These are phyloP conservation scores for Liodrosophila aerea DNA, from an alignment of 2,888 invertebrate species.

Conservation along the genomic window DNA sequence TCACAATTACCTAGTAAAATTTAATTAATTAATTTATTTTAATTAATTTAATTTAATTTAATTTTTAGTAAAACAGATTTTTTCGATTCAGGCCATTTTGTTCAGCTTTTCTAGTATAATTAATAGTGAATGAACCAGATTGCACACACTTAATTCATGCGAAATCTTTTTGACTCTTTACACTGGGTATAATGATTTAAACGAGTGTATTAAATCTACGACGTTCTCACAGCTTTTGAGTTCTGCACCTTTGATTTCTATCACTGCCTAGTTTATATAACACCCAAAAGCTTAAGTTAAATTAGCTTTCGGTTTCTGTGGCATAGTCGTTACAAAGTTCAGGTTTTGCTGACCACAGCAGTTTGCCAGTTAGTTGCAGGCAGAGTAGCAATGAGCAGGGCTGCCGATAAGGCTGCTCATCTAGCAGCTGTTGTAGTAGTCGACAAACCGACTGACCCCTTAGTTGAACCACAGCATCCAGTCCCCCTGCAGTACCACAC, in stretches of 20 bases:
- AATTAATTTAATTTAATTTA: no score
- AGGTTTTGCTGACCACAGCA: conserved; percentile 18
- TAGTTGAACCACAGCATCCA: conserved; percentile 32
- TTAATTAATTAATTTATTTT: no score
- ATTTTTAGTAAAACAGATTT: no score
- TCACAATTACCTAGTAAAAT: no score
- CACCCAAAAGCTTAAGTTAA: conserved; percentile 21
- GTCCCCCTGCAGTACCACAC: background rate
- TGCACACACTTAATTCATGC: no score
- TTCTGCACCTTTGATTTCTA: background rate
- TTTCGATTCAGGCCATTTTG: no score
- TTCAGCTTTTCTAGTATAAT: no score
- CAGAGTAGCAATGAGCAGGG: background rate
- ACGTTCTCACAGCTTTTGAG: background rate
- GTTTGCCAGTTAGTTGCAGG: conserved; percentile 40
- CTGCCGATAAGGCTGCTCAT: conserved; percentile 34
- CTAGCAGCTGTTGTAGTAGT: conserved; percentile 36
- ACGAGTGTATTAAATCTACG: background rate
- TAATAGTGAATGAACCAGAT: no score
- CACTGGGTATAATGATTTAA: no score
- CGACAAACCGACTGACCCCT: conserved; percentile 51
- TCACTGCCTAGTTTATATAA: background rate
- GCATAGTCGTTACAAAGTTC: conserved; percentile 32
- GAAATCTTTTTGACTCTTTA: no score
- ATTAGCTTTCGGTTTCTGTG: conserved; percentile 46